Conservation (phyloP, 2,888 invertebrate species). For the Tyria jacobaeae region DNA sequence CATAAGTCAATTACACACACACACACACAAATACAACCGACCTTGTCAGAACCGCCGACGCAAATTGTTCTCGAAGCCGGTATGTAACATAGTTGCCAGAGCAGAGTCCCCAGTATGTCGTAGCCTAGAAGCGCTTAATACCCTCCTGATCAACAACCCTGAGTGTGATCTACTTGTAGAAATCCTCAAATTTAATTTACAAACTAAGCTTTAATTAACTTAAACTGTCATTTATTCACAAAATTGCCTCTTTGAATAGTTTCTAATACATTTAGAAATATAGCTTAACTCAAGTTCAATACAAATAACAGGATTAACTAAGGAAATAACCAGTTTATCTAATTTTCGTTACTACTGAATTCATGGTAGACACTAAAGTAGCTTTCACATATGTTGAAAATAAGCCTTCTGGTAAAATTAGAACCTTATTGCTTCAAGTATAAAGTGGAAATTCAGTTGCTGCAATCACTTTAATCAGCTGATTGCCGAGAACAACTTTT, state of each 20-base stretch:
- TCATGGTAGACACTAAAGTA: conserved; percentile 47
- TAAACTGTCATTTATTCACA: conserved; percentile 12
- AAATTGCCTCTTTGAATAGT: conserved; percentile 20
- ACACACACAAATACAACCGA: too few species aligned
- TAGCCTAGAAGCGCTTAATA: too few species aligned
- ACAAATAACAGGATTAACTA: conserved; percentile 39
- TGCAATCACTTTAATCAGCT: conserved; percentile 49
- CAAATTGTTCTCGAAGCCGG: too few species aligned
- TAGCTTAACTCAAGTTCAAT: conserved; percentile 34
- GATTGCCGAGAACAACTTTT: conserved; percentile 65
- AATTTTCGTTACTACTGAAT: conserved; percentile 47
- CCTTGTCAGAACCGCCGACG: too few species aligned
- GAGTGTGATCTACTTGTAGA: too few species aligned
- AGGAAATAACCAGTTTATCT: conserved; percentile 45
- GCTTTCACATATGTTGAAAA: conserved; percentile 39
- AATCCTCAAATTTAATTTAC: too few species aligned
- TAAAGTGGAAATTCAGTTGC: conserved; percentile 30
- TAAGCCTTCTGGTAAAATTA: conserved; percentile 17
- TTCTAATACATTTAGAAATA: conserved; percentile 37
- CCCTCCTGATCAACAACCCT: too few species aligned
- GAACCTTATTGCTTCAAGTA: conserved; percentile 20
- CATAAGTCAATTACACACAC: too few species aligned
- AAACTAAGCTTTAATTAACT: conserved; percentile 21
- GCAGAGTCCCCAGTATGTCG: too few species aligned
- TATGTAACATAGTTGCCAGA: too few species aligned